Evolutionary conservation across 2,113 vertebrate species (phyloP), one percentile per base, ranked within the genome.

Genomic region (Sminthopsis crassicaudata): DNA sequence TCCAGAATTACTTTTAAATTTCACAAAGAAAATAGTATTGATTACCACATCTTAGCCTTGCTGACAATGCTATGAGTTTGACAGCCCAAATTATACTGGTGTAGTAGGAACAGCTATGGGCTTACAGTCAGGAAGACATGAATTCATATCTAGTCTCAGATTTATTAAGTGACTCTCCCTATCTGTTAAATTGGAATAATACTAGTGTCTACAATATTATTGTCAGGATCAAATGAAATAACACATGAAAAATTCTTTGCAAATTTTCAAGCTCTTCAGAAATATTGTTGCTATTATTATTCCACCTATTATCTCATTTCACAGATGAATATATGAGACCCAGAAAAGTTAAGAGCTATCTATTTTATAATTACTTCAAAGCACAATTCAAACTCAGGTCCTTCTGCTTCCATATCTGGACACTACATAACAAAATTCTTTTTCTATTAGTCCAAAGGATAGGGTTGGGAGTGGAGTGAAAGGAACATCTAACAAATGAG

Each of bases 401-500:
- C 52, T 26, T 50, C n/a, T 22, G 1, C 0, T 23, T 53, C 54
- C 1, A 2, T 3, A 53, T 84, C 60, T 6, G 2, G 16, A 7
- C 6, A 22, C 36, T 22, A 84, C 19, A 22, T 6, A 84, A 84
- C 67, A 84, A 42, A 42, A 76, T 76, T n/a, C 16, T 11, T 67
- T 76, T 76, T 19, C 60, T 76, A n/a, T 76, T 76, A n/a, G 19
- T n/a, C 53, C 50, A 36, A 84, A 48, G 8, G 3, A 0, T 46
- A 2, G 9, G 10, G 2, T 1, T 6, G 0, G 9, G 2, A 0
- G 1, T 0, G 0, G 5, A 2, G 24, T 52, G 90, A 36, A 0
- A 2, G n/a, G 89, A 19, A 1, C 7, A 26, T 89, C 14, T 67
- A 93, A 96, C 5, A 51, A 96, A 93, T 0, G 8, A 94, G 92